Base-by-base conservation (phyloP, 1,140 invertebrate genomes). In the Andrena cerasifolii region DNA sequence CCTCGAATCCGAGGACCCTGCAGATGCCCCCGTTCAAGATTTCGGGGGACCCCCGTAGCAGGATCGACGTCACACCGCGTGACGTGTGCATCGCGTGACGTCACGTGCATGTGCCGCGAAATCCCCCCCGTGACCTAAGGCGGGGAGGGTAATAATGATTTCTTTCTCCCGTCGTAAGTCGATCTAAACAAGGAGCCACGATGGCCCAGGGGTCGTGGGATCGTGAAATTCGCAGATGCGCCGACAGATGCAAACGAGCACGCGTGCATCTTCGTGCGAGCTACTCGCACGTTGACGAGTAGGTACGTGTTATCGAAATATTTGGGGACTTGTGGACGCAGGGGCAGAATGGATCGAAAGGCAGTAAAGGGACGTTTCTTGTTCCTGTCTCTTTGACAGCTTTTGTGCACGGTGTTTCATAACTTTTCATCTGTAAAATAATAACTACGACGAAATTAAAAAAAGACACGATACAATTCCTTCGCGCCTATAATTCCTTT, bases 51-150 rank as follows among this genome's bases (percentile, higher is more conserved):
- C 26, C 56, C 54, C 68, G 28, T 40, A 3, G 47, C 71, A 28
- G 28, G 63, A 24, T 45, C 84, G 78, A 89, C 86, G 85, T 88
- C 85, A 89, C 77, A 79, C 80, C 86, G 74, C 77, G 76, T 89
- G 85, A 86, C 85, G 81, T 89, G 86, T 87, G 84, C 80, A 53
- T 67, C 47, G 63, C 36, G 63, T 87, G 79, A 89, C 88, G 87
- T 89, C 88, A 88, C 76, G 31, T 72, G 53, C 88, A 86, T 87
- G 73, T 89, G 87, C 72, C 54, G 21, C 26, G 61, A 36, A 54
- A 66, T 54, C 49, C 49, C 33, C n/a, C 26, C 26, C 63, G 81
- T 87, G 85, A 87, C 85, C 83, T 87, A 84, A 82, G 68, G 72
- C 74, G 26, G 31, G 54, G 58, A 40, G 10, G 40, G 43, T 79